These are phyloP conservation scores for Metopia argyrocephala DNA, from an alignment of 2,888 invertebrate genomes.

Conservation along the genomic window DNA sequence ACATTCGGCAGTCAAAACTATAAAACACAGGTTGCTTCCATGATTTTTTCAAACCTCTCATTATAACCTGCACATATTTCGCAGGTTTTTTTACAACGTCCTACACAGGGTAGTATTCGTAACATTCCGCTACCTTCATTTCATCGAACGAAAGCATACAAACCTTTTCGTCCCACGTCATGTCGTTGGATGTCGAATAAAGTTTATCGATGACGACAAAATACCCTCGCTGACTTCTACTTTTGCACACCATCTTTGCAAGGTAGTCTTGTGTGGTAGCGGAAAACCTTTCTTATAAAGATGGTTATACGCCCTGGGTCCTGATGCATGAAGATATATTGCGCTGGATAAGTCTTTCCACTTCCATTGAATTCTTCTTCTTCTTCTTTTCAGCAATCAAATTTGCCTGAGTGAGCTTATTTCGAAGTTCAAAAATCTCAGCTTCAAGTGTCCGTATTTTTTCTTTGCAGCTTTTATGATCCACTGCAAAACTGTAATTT, in stretches of 20 bases:
- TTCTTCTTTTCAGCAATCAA: constrained; percentile 3
- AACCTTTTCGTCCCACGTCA: constrained; percentile 12
- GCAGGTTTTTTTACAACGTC: constrained; percentile 26
- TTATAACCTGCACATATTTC: constrained; percentile 41
- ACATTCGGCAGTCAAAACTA: constrained; percentile 29
- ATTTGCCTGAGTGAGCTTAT: too few relatives aligned
- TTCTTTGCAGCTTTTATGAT: too few relatives aligned
- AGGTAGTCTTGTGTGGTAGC: background rate
- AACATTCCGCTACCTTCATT: constrained; percentile 42
- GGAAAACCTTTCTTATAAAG: background rate
- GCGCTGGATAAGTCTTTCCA: too few relatives aligned
- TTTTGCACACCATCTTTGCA: background rate
- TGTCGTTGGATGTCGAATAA: background rate
- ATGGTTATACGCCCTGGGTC: background rate
- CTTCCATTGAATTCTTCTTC: too few relatives aligned
- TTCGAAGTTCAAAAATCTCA: too few relatives aligned
- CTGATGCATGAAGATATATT: background rate
- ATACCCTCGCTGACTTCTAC: background rate
- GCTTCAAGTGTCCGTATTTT: too few relatives aligned
- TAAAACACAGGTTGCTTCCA: constrained; percentile 49
- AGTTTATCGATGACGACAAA: background rate
- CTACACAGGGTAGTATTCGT: constrained; percentile 27
- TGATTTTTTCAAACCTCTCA: constrained; percentile 31
- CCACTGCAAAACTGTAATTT: too few relatives aligned
- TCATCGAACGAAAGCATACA: constrained; percentile 47